phyloP scores from a whole-genome alignment of 2,113 vertebrate species.

The Pipa parva region DNA sequence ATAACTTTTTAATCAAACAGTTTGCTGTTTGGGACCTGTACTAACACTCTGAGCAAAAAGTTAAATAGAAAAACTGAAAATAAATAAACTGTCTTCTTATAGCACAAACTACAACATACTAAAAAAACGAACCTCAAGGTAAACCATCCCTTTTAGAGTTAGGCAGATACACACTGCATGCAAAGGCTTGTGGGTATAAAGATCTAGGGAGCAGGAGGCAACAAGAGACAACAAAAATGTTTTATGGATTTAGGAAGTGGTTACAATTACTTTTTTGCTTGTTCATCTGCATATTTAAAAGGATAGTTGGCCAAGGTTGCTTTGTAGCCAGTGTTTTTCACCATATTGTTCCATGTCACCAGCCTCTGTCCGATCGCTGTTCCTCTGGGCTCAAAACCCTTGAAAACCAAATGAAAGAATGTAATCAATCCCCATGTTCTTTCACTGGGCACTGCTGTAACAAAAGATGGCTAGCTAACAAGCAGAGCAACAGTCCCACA shows the following conservation, averaged over 20 bases:
- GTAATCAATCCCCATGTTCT: constrained; percentile 42
- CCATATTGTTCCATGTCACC: constrained; percentile 98
- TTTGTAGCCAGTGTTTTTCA: constrained; percentile 98
- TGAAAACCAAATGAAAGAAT: constrained; percentile 44
- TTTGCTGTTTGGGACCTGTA: too few species aligned
- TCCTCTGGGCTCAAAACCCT: constrained; percentile 96
- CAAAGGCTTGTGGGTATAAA: too few species aligned
- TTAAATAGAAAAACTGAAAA: too few species aligned
- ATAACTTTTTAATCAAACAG: too few species aligned
- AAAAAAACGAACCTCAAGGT: too few species aligned
- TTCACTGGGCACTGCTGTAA: constrained; percentile 16
- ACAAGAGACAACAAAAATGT: not conserved
- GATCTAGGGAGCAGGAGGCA: too few species aligned
- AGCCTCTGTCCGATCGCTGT: constrained; percentile 93
- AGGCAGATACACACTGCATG: too few species aligned
- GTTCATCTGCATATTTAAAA: constrained; percentile 96
- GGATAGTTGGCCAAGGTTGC: constrained; percentile 96
- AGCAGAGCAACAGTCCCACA: constrained; percentile 46
- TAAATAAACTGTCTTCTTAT: too few species aligned
- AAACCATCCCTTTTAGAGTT: too few species aligned
- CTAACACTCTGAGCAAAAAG: too few species aligned
- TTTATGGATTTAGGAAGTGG: too few species aligned
- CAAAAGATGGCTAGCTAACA: constrained; percentile 19
- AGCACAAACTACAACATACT: too few species aligned
- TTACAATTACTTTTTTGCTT: constrained; percentile 89